Evolutionary conservation across 1,140 invertebrate genomes (phyloP).

Genomic region (Pachyrhynchus sulphureomaculatus): DNA sequence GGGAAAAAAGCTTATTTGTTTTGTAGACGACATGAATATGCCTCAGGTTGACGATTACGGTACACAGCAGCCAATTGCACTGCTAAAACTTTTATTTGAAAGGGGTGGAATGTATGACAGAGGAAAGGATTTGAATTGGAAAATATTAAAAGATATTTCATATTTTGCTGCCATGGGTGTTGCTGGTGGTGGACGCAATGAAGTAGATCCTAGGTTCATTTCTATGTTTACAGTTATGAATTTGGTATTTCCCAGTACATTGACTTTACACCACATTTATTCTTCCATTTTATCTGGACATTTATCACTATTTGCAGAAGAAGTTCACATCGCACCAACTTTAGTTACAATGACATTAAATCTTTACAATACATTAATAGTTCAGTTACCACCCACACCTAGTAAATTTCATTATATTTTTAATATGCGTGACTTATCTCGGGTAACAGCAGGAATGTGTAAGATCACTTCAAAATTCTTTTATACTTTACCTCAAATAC

Average conservation of each 20-base stretch:
- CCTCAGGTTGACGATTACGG: slow-evolving; percentile 83
- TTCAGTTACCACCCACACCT: slow-evolving; percentile 84
- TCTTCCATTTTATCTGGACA: slow-evolving; percentile 79
- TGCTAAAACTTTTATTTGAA: slow-evolving; percentile 84
- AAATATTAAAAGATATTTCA: slow-evolving; percentile 79
- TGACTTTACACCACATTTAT: slow-evolving; percentile 81
- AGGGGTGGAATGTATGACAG: slow-evolving; percentile 83
- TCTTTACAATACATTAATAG: slow-evolving; percentile 77
- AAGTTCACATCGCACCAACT: slow-evolving; percentile 65
- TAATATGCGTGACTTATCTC: slow-evolving; percentile 86
- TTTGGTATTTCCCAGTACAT: slow-evolving; percentile 76
- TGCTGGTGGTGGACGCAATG: slow-evolving; percentile 82
- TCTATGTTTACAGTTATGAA: slow-evolving; percentile 87
- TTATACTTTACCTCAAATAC: slow-evolving; percentile 66
- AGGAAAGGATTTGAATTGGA: slow-evolving; percentile 89
- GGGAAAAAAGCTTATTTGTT: slow-evolving; percentile 83
- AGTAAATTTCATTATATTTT: slow-evolving; percentile 94
- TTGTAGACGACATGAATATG: slow-evolving; percentile 95
- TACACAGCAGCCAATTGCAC: slow-evolving; percentile 88
- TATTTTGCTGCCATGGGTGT: slow-evolving; percentile 76
- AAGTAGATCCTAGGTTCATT: slow-evolving; percentile 86
- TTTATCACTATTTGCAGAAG: slow-evolving; percentile 65
- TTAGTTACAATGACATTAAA: slow-evolving; percentile 78
- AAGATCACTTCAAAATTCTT: slow-evolving; percentile 70
- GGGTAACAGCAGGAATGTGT: slow-evolving; percentile 77